Evolutionary conservation across 2,113 vertebrate species (phyloP).

Genomic region (Axis porcinus): DNA sequence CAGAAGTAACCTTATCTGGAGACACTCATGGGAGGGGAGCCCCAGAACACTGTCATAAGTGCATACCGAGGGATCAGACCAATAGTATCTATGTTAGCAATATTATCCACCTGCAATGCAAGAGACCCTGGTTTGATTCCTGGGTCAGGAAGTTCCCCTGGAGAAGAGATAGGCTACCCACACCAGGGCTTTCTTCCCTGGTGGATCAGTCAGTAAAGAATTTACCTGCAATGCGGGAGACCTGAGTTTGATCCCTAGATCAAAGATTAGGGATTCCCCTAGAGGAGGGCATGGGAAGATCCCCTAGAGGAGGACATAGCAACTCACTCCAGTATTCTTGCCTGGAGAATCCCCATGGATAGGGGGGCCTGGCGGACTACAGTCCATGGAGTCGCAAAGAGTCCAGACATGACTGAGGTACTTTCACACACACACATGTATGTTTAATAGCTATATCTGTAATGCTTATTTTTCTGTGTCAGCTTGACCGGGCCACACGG

Average conservation of each 20-base stretch:
- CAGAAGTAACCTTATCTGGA: not conserved
- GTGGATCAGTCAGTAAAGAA: not conserved
- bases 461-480: not conserved
- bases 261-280: not conserved
- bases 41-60: not conserved
- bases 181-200: not conserved
- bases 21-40: not conserved
- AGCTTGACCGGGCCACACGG: not conserved
- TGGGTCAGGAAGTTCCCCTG: not conserved
- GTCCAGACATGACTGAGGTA: not conserved
- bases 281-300: not conserved
- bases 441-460: not conserved
- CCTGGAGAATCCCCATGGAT: not conserved
- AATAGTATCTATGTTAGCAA: not conserved
- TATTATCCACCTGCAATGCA: not conserved
- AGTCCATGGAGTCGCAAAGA: not conserved
- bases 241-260: not conserved
- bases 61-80: not conserved
- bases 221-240: not conserved
- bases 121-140: accelerated
- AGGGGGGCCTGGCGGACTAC: accelerated
- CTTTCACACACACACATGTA: not conserved
- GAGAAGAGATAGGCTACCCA: not conserved
- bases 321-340: not conserved
- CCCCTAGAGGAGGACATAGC: not conserved